Conservation (phyloP, 2,888 invertebrate species). For the Axea sp. region DNA sequence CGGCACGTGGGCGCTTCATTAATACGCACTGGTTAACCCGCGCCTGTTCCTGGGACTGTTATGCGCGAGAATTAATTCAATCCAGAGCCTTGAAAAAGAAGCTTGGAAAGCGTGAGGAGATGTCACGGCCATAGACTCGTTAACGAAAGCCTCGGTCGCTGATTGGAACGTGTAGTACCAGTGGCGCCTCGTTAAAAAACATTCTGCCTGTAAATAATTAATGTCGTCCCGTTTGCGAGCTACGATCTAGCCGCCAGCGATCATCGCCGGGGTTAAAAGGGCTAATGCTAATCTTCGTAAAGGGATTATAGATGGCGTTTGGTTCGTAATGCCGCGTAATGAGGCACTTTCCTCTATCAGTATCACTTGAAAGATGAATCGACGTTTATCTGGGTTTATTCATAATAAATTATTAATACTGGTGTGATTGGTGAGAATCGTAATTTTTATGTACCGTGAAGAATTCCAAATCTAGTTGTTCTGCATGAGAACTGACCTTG, state of each 20-base stretch:
- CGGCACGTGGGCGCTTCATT: constrained; percentile 73
- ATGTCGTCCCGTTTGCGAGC: constrained; percentile 30
- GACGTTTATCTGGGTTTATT: constrained; percentile 22
- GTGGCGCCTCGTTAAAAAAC: constrained; percentile 56
- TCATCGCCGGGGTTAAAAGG: constrained; percentile 26
- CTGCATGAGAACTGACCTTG: too few relatives aligned
- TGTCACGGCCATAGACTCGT: constrained; percentile 53
- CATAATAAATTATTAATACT: constrained; percentile 39
- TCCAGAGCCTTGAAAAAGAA: constrained; percentile 9
- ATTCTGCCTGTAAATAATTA: constrained; percentile 47
- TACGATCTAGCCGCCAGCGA: neutral
- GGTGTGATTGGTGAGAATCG: constrained; percentile 2
- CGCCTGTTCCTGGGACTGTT: constrained; percentile 12
- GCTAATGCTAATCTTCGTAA: constrained; percentile 38
- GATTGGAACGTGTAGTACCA: constrained; percentile 56
- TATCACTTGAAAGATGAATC: constrained; percentile 11
- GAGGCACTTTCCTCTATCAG: constrained; percentile 15
- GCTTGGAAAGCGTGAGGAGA: constrained; percentile 31
- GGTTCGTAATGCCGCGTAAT: constrained; percentile 25
- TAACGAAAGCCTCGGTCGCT: constrained; percentile 45
- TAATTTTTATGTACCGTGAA: neutral
- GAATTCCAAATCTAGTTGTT: too few relatives aligned
- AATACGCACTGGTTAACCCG: constrained; percentile 67
- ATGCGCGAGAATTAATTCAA: constrained; percentile 53
- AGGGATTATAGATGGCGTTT: constrained; percentile 34